Base-by-base conservation (phyloP, 2,888 invertebrate species). In the Drosophila hamatofila region DNA sequence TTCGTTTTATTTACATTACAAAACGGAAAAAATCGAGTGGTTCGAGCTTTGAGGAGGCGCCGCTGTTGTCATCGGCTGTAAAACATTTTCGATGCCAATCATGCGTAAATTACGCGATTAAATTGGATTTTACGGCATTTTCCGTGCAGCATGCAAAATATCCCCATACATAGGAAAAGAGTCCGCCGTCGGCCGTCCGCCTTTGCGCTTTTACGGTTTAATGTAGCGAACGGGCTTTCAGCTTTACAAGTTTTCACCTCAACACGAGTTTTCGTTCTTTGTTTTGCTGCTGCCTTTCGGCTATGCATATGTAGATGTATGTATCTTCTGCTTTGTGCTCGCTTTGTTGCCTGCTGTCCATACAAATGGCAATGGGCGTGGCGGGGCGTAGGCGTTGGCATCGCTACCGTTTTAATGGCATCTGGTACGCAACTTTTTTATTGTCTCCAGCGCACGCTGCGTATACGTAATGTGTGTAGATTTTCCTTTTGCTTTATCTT, bases 91-190 rank as follows among this genome's bases (percentile, higher is more conserved):
- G 89, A 71, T 86, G 85, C 83, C 88, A 85, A 86, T 86, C 86
- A 86, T 89, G 88, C 88, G 86, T 86, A 82, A 86, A 84, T 89
- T 84, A 89, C 89, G 85, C 89, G 86, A 88, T 86, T 87, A 85
- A 89, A 86, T 88, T 79, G 64, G 79, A 75, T 81, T 82, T 82
- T 74, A 87, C 78, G 80, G 27, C 58, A 72, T 63, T 75, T 72
- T 76, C 64, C 75, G 72, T 75, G 73, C 75, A 66, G 65, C 69
- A 82, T 82, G 88, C 75, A 81, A 81, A 86, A 72, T 49, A 65
- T 64, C 21, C 25, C 35, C 39, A 35, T 48, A 71, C 44, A 71
- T 48, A 33, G 57, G 48, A 60, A 60, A 60, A 60, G 60, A 59
- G 37, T 48, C 51, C 21, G 42, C n/a, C 35, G 14, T 35, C 27